phyloP scores from a whole-genome alignment of 2,888 invertebrate species.

The Pterobdella sp. region DNA sequence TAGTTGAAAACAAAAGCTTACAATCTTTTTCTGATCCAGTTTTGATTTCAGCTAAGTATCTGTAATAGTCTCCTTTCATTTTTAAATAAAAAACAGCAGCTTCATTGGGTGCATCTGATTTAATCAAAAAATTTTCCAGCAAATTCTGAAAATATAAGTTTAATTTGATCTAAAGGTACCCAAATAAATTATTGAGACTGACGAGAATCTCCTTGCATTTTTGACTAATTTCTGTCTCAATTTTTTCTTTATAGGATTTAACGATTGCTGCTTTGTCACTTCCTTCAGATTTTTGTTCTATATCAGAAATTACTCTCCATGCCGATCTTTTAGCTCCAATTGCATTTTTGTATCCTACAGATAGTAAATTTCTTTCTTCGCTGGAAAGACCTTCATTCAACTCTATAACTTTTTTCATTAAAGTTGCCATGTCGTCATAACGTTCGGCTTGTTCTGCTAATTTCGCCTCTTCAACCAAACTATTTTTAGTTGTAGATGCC shows the following conservation, averaged over 20 bases:
- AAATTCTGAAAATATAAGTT: constrained; percentile 63
- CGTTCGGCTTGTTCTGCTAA: constrained; percentile 33
- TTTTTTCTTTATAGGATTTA: constrained; percentile 98
- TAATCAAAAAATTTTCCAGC: constrained; percentile 95
- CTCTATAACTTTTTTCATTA: constrained; percentile 95
- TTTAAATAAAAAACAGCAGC: constrained; percentile 99
- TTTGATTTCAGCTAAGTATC: constrained; percentile 97
- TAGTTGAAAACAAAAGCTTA: constrained; percentile 57
- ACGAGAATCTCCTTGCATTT: constrained; percentile 99
- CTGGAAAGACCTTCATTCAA: constrained; percentile 87
- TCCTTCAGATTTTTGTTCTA: constrained; percentile 91
- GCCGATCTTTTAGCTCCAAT: constrained; percentile 93
- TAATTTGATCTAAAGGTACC: neutral
- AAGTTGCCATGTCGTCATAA: constrained; percentile 89
- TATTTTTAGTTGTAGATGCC: constrained; percentile 28
- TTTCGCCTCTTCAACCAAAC: constrained; percentile 30
- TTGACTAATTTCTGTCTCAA: constrained; percentile 96
- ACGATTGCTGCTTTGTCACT: constrained; percentile 79
- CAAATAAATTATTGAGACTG: no score
- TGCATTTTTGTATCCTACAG: constrained; percentile 97
- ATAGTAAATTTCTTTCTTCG: constrained; percentile 93
- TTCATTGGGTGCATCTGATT: constrained; percentile 95
- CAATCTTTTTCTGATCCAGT: constrained; percentile 70
- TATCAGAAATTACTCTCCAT: constrained; percentile 97
- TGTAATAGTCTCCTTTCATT: constrained; percentile 99